Evolutionary conservation across 2,888 invertebrate species (phyloP), one percentile per base, ranked within the genome.

Genomic region (Acanthacorydalis orientalis): DNA sequence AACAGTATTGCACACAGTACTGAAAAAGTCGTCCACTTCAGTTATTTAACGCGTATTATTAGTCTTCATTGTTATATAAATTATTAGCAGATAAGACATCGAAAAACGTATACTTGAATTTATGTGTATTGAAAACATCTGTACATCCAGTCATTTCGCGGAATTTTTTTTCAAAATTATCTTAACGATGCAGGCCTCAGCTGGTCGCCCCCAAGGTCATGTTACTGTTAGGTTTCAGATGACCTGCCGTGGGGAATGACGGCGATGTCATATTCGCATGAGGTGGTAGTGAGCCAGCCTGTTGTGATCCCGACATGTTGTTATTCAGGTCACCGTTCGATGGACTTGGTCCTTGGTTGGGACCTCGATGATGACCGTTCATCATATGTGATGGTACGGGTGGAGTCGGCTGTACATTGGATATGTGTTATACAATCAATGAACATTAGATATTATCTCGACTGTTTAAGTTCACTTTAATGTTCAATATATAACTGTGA

Each of bases 241-340:
- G 64, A 32, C 62, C 60, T 7, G 75, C 70, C 57, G 71, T 69
- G 59, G 72, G 69, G 64, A 74, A 75, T 56, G 73, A 64, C 51
- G 74, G 74, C 45, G 57, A 58, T 1, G 71, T 63, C 31, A 61
- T 59, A 53, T 57, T 59, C 33, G 60, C 60, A 49, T 32, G 61
- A 57, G 62, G 61, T 10, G 58, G 59, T 31, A 39, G 43, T 9
- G 40, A 14, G 8, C 39, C 42, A 8, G 49, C 50, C 43, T 60
- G 53, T 34, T 57, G 65, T 31, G 64, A 61, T 39, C 64, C 74
- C 12, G 77, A 75, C 77, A 77, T 78, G 65, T 78, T 79, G 68
- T 79, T 79, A 69, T 78, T 78, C 55, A 77, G 64, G 61, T 78
- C 79, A n/a, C 78, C 78, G 46, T 64, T 65, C 32, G 75, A 65